These are phyloP conservation scores for Karalla daura DNA, from an alignment of 2,797 vertebrate genomes.

Conservation along the genomic window DNA sequence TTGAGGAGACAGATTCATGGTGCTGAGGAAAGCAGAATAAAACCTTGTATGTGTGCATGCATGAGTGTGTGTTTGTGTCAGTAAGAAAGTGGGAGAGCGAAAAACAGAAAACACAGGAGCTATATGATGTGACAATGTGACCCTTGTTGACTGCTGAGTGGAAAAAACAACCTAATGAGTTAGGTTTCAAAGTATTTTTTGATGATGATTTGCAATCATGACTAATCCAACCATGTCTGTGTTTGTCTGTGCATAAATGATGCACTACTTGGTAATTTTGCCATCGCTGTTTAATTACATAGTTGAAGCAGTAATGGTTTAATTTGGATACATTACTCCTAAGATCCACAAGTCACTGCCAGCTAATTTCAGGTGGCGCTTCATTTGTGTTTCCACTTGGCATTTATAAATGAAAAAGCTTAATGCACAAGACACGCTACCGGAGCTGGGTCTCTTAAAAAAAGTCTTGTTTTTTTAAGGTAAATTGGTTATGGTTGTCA, in stretches of 20 bases:
- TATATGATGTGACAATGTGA: constrained; percentile 19
- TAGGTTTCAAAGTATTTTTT: constrained; percentile 22
- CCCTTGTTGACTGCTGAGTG: constrained; percentile 16
- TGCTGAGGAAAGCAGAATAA: constrained; percentile 58
- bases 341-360: constrained; percentile 6
- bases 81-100: neutral
- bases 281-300: constrained; percentile 18
- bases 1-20: constrained; percentile 41
- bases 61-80: neutral
- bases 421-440: constrained; percentile 2
- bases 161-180: constrained; percentile 28
- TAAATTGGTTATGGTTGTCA: constrained; percentile 31
- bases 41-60: constrained; percentile 20
- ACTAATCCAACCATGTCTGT: constrained; percentile 5
- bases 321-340: constrained; percentile 19
- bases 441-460: constrained; percentile 5
- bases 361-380: constrained; percentile 14
- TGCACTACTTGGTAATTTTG: constrained; percentile 8
- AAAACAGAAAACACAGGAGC: constrained; percentile 9
- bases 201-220: neutral
- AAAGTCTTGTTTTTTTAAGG: constrained; percentile 11
- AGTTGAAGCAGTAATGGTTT: constrained; percentile 14
- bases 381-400: constrained; percentile 7
- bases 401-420: neutral
- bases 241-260: constrained; percentile 5